These are phyloP conservation scores for Ellobium chinense DNA, from an alignment of 2,888 invertebrate species.

Conservation along the genomic window DNA sequence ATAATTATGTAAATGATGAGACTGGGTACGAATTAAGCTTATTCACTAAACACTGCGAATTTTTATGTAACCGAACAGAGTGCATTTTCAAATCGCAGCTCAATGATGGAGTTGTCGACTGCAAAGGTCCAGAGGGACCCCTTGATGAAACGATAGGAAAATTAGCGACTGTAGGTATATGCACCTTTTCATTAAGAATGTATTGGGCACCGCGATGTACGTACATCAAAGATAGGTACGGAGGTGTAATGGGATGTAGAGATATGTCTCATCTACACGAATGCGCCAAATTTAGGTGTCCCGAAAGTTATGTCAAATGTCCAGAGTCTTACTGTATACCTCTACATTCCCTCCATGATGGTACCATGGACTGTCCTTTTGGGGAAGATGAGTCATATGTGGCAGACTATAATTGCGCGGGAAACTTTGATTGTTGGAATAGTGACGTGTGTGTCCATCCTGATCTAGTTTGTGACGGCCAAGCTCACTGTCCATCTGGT, in stretches of 20 bases:
- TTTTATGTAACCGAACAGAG: background rate
- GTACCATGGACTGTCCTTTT: conserved; percentile 1
- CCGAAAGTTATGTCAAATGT: conserved; percentile 15
- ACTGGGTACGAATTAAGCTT: too few relatives aligned
- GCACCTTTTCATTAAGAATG: background rate
- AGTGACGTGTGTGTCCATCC: conserved; percentile 45
- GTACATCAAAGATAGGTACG: background rate
- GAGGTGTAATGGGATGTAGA: background rate
- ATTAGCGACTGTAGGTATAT: background rate
- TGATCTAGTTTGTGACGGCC: conserved; percentile 53
- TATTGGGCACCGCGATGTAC: conserved; percentile 1
- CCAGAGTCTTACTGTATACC: conserved; percentile 20
- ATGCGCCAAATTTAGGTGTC: background rate
- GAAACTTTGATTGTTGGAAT: conserved; percentile 16
- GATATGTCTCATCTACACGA: conserved; percentile 15
- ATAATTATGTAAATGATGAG: too few relatives aligned
- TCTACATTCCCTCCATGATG: background rate
- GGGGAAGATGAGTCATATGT: conserved; percentile 11
- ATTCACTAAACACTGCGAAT: too few relatives aligned
- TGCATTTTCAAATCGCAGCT: background rate
- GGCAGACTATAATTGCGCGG: background rate
- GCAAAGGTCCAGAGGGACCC: background rate
- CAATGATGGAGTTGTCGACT: background rate
- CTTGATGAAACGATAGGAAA: conserved; percentile 3
- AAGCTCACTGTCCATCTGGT: conserved; percentile 43